A percentile compares a stretch with the other conserved stretches of the same genome.
phyloP scores from a whole-genome alignment of 1,140 invertebrate species.

The Drosophila pandora region DNA sequence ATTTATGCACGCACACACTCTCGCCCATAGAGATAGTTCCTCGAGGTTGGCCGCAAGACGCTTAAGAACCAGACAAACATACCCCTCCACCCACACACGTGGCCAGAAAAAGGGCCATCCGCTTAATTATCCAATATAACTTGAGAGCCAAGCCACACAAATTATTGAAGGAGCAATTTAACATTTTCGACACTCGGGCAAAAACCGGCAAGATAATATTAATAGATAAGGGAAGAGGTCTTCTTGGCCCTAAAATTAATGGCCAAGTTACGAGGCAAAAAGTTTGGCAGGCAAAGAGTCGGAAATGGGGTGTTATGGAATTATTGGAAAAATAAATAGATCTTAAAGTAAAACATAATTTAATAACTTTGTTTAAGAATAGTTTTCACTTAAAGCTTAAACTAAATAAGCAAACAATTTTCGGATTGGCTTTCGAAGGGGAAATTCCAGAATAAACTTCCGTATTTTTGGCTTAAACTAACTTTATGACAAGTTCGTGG shows the following conservation, averaged over 20 bases:
- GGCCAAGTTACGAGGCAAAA: slow-evolving; percentile 11
- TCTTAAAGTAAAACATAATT: background rate
- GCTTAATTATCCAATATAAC: slow-evolving; percentile 72
- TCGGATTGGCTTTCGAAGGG: background rate
- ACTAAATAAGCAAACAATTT: background rate
- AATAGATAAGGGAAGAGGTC: slow-evolving; percentile 3
- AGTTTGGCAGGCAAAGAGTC: background rate
- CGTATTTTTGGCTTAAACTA: slow-evolving; percentile 21
- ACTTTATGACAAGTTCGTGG: slow-evolving; percentile 32
- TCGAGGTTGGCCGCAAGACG: slow-evolving; percentile 29
- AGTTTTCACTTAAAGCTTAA: background rate
- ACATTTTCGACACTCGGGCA: slow-evolving; percentile 27
- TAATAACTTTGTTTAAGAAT: no score
- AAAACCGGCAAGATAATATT: slow-evolving; percentile 22
- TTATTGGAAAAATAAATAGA: background rate
- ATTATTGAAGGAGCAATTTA: slow-evolving; percentile 51
- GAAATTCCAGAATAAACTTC: slow-evolving; percentile 21
- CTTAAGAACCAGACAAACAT: slow-evolving; percentile 45
- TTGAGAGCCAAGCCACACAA: slow-evolving; percentile 52
- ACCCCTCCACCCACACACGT: slow-evolving; percentile 18
- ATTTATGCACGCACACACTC: slow-evolving; percentile 49
- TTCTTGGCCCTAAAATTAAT: background rate
- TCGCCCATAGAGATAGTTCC: background rate
- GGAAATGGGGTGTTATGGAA: no score
- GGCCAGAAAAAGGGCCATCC: background rate